phyloP scores from a whole-genome alignment of 2,888 invertebrate genomes.

The Heliconius hortense region DNA sequence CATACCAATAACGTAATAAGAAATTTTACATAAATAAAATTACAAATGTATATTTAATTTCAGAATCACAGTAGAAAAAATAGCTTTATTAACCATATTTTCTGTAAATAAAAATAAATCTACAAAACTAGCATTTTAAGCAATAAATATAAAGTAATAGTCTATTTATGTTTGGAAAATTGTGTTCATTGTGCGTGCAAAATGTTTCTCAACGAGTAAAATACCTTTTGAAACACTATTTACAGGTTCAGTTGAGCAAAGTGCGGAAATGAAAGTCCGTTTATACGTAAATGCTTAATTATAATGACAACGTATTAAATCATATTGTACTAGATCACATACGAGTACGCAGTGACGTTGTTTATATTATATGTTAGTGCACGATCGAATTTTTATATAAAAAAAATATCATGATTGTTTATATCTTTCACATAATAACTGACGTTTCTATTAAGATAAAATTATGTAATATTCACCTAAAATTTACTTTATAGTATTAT shows the following conservation, averaged over 20 bases:
- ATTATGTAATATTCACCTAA: no score
- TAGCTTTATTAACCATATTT: neutral
- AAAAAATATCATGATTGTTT: no score
- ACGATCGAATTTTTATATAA: neutral
- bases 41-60: neutral
- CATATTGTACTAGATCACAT: slow-evolving; percentile 6
- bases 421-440: no score
- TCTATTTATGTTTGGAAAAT: slow-evolving; percentile 25
- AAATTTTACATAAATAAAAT: neutral
- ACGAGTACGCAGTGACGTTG: neutral
- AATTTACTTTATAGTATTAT: no score
- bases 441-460: no score
- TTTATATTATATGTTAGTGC: neutral
- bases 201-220: slow-evolving; percentile 29
- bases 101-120: neutral
- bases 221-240: slow-evolving; percentile 31
- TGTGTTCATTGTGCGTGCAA: slow-evolving; percentile 37
- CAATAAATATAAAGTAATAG: slow-evolving; percentile 33
- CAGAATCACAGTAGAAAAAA: neutral
- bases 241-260: slow-evolving; percentile 29
- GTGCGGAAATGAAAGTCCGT: slow-evolving; percentile 27
- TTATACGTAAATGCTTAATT: slow-evolving; percentile 22
- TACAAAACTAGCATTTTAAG: neutral
- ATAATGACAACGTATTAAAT: slow-evolving; percentile 13
- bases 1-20: neutral